Percentiles rank a stretch among this genome's conserved stretches.
Evolutionary conservation across 1,140 invertebrate genomes (phyloP).

Genomic region (Drosophila lacertosa): DNA sequence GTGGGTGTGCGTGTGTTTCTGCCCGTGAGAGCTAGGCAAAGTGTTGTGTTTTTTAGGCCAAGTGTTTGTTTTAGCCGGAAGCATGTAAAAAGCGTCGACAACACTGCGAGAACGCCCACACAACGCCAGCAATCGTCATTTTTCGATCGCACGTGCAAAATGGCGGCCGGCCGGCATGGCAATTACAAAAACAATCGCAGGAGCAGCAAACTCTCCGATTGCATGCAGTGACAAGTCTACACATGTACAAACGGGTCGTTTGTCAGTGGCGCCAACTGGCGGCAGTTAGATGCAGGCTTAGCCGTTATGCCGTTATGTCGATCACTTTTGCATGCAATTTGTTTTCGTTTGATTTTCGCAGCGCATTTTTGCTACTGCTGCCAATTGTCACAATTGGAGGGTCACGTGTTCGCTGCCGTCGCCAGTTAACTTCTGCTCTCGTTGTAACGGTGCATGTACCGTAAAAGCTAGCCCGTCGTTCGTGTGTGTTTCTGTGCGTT

Average conservation of each 20-base stretch:
- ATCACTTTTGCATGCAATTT: conserved; percentile 34
- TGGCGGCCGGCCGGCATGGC: conserved; percentile 43
- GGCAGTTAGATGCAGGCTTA: conserved; percentile 6
- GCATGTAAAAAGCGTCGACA: conserved; percentile 34
- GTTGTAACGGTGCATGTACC: conserved; percentile 74
- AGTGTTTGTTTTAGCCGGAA: conserved; percentile 55
- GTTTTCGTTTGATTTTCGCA: conserved; percentile 26
- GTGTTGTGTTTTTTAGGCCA: conserved; percentile 55
- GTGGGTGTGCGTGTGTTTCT: conserved; percentile 1
- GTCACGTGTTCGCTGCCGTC: conserved; percentile 75
- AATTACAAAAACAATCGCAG: conserved; percentile 2
- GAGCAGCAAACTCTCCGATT: conserved; percentile 11
- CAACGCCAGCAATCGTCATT: conserved; percentile 16
- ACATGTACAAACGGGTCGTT: background rate
- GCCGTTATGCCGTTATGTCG: too few relatives aligned
- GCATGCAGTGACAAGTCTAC: background rate
- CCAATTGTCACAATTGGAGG: conserved; percentile 79
- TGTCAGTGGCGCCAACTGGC: conserved; percentile 27
- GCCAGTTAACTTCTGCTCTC: conserved; percentile 80
- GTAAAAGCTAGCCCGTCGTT: conserved; percentile 30
- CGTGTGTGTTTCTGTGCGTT: conserved; percentile 3
- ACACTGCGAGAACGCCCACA: conserved; percentile 33
- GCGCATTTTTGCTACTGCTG: conserved; percentile 56
- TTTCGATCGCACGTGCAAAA: conserved; percentile 52
- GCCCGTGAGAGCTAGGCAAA: conserved; percentile 36